Conservation (phyloP, 2,888 invertebrate species). For the Pseudococcus viburni region DNA sequence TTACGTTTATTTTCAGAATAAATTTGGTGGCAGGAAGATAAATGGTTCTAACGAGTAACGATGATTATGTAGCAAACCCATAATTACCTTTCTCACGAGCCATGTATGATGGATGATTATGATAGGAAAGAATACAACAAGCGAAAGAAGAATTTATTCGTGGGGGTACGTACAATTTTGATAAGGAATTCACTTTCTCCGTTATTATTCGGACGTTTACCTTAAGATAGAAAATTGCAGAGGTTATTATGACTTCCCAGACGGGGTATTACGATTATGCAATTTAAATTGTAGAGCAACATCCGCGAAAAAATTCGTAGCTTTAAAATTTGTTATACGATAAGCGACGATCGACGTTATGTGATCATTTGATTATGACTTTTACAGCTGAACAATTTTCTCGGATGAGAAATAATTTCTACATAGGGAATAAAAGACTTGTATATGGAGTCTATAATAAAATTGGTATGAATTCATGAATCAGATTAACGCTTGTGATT, state of each 20-base stretch:
- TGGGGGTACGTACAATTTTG: conserved; percentile 11
- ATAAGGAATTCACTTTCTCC: conserved; percentile 30
- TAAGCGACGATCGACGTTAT: conserved; percentile 20
- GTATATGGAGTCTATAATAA: conserved; percentile 61
- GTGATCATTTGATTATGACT: conserved; percentile 54
- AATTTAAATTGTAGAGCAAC: neutral
- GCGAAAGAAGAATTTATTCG: conserved; percentile 37
- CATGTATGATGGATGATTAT: conserved; percentile 47
- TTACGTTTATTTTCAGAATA: neutral
- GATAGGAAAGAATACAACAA: conserved; percentile 38
- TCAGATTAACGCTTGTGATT: conserved; percentile 49
- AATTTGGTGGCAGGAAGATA: neutral
- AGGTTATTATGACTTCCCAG: neutral
- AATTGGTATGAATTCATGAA: conserved; percentile 60
- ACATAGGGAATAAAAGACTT: conserved; percentile 20
- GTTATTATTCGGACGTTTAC: conserved; percentile 3
- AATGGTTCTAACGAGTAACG: neutral
- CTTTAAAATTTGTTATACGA: conserved; percentile 12
- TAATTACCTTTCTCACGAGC: neutral
- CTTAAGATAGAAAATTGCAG: neutral
- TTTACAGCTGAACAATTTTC: conserved; percentile 50
- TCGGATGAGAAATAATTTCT: conserved; percentile 44
- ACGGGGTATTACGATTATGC: neutral
- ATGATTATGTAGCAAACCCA: neutral
- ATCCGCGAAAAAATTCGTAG: neutral